phyloP scores from a whole-genome alignment of 2,888 invertebrate species.

The Spilarctia lutea region DNA sequence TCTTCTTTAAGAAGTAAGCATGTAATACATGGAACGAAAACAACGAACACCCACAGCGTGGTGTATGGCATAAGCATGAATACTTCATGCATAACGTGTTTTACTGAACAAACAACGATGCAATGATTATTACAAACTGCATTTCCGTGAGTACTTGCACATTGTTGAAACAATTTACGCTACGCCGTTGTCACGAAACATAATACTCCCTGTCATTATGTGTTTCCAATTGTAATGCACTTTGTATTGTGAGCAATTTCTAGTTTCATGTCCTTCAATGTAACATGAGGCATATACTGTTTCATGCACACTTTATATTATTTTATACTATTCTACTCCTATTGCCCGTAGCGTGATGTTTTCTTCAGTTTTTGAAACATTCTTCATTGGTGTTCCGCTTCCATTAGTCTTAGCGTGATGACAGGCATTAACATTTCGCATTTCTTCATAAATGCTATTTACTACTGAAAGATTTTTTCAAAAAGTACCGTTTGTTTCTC shows the following conservation, averaged over 20 bases:
- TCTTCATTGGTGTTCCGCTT: no score
- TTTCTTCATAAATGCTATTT: no score
- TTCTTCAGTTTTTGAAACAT: no score
- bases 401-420: no score
- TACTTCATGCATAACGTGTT: not conserved
- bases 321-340: no score
- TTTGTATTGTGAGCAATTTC: conserved; percentile 6
- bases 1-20: no score
- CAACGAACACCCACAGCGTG: no score
- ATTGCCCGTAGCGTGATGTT: no score
- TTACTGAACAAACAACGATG: not conserved
- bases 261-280: not conserved
- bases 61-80: not conserved
- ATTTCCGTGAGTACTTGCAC: not conserved
- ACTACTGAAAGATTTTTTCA: no score
- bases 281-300: not conserved
- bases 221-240: conserved; percentile 4
- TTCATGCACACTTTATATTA: not conserved
- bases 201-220: conserved; percentile 9
- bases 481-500: no score
- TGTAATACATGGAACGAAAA: no score
- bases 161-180: not conserved
- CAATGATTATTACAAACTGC: not conserved
- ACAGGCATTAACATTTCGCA: no score
- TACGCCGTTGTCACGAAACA: conserved; percentile 1